Percentiles rank a stretch among this genome's conserved stretches.
Conservation (phyloP, 2,797 vertebrate species). For the Alca torda region DNA sequence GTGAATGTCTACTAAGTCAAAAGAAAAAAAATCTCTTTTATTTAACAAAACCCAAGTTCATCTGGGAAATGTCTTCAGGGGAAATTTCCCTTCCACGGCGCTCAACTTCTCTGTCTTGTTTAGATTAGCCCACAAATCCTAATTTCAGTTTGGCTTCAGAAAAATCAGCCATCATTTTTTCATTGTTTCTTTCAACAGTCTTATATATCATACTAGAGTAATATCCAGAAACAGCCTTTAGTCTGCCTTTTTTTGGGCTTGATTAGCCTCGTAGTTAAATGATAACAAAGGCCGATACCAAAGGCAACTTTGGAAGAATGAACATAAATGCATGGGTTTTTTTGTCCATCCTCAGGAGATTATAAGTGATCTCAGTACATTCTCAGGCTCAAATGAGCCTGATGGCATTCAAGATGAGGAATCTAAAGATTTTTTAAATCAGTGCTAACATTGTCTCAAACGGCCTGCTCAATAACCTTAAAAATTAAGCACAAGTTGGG, state of each 20-base stretch:
- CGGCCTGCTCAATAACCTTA: conserved; percentile 5
- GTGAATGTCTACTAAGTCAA: neutral
- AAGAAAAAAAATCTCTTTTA: neutral
- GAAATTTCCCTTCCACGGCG: neutral
- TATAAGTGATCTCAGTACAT: neutral
- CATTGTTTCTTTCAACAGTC: neutral
- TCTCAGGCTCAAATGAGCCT: conserved; percentile 29
- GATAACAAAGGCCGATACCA: neutral
- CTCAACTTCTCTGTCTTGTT: neutral
- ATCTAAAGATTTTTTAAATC: conserved; percentile 10
- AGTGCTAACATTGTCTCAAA: neutral
- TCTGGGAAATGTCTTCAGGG: neutral
- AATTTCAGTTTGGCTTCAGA: neutral
- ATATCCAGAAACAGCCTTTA: neutral
- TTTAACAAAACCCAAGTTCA: neutral
- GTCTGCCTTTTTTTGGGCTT: neutral
- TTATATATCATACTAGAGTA: neutral
- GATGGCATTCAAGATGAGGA: neutral
- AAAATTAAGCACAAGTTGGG: conserved; percentile 20
- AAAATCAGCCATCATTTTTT: neutral
- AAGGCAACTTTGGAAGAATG: conserved; percentile 5
- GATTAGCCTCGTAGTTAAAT: neutral
- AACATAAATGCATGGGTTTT: neutral
- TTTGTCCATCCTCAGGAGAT: neutral
- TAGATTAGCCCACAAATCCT: neutral